Conservation (phyloP, 2,888 invertebrate genomes). For the Hemistola chrysoprasaria region DNA sequence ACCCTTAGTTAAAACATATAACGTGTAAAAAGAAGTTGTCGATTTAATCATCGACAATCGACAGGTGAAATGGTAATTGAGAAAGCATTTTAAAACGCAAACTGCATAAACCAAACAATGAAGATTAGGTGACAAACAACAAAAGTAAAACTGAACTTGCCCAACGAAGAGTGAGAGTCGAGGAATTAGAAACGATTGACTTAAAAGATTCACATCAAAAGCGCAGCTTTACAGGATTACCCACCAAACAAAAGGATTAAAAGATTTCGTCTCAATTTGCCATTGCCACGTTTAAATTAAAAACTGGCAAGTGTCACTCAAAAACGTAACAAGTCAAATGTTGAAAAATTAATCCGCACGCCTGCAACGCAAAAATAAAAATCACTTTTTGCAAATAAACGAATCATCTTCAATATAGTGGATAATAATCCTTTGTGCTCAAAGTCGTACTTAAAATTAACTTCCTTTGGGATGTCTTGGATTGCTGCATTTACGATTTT, state of each 20-base stretch:
- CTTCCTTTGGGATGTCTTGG: constrained; percentile 53
- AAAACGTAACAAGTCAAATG: constrained; percentile 62
- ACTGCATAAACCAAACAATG: constrained; percentile 28
- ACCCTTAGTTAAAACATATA: too few relatives aligned
- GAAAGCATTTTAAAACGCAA: constrained; percentile 2
- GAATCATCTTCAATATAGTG: constrained; percentile 51
- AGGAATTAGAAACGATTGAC: constrained; percentile 51
- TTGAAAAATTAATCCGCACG: constrained; percentile 58
- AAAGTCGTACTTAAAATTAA: constrained; percentile 74
- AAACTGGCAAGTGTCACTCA: constrained; percentile 65
- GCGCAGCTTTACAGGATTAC: constrained; percentile 52
- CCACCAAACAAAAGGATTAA: constrained; percentile 55
- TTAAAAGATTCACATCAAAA: constrained; percentile 44
- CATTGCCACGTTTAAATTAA: constrained; percentile 51
- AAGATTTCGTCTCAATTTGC: constrained; percentile 49
- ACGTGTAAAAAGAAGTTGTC: too few relatives aligned
- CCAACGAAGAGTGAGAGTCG: constrained; percentile 35
- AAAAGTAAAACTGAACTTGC: constrained; percentile 39
- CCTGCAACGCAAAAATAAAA: constrained; percentile 49
- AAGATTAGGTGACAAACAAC: constrained; percentile 37
- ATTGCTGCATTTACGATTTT: constrained; percentile 25
- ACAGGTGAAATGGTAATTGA: not conserved
- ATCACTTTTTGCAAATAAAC: constrained; percentile 53
- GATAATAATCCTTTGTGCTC: constrained; percentile 72
- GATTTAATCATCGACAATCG: not conserved